These are phyloP conservation scores for Momotus momota DNA, from an alignment of 2,797 vertebrate genomes.

Conservation along the genomic window DNA sequence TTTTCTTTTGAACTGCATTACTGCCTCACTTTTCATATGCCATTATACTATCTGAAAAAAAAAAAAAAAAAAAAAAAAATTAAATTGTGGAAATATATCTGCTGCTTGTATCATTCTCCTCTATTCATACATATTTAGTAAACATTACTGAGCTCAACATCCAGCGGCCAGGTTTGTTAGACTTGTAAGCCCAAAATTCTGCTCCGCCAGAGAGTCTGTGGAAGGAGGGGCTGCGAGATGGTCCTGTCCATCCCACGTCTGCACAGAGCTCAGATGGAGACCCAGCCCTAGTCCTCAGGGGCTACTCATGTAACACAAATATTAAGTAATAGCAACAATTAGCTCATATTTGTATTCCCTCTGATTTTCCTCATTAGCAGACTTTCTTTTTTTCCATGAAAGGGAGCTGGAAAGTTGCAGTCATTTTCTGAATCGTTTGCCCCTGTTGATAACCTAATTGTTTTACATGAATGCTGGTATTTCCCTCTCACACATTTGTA, in stretches of 20 bases:
- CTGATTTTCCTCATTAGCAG: conserved; percentile 52
- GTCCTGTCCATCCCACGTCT: not conserved
- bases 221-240: not conserved
- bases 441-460: conserved; percentile 67
- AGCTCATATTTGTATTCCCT: conserved; percentile 26
- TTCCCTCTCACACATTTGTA: conserved; percentile 64
- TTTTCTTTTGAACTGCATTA: conserved; percentile 61
- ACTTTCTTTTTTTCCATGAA: not conserved
- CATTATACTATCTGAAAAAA: conserved; percentile 48
- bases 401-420: conserved; percentile 49
- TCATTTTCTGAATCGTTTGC: conserved; percentile 61
- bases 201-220: not conserved
- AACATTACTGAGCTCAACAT: not conserved
- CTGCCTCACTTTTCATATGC: conserved; percentile 65
- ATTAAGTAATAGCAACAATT: not conserved
- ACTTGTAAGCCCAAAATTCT: not conserved
- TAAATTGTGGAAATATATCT: conserved; percentile 50
- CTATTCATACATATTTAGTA: not conserved
- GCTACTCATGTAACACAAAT: not conserved
- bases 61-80: not conserved
- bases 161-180: not conserved
- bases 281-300: not conserved
- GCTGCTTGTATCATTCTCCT: conserved; percentile 56
- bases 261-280: not conserved
- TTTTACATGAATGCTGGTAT: conserved; percentile 69